Evolutionary conservation across 1,140 invertebrate species (phyloP), one percentile per base, ranked within the genome.

Genomic region (Halyomorpha halys): DNA sequence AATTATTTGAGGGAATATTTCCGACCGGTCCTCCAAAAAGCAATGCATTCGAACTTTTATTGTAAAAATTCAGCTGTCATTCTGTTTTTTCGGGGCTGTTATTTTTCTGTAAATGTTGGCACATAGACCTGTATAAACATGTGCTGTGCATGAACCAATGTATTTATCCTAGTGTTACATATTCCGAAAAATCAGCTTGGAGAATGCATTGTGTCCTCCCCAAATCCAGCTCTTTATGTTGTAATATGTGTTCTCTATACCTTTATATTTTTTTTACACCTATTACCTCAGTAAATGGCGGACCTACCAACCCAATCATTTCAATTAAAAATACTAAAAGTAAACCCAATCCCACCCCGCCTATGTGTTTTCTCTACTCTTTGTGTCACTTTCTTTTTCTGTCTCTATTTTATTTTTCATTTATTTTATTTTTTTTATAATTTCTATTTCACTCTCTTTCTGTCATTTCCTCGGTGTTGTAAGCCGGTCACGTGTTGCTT

Each of bases 391-490:
- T 15, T 56, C 53, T 56, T 56, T 23, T 49, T 56, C 53, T 56
- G 18, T 47, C 18, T 47, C 45, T 21, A 19, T 62, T 62, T 61
- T 63, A 44, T 53, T 54, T 63, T 53, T 54, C 21, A 53, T 63
- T 34, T 54, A 30, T 27, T 30, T 63, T 21, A 23, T 27, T 27
- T 47, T 62, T 9, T 47, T 30, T 63, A 25, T 63, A 6, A 19
- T 62, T 19, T 47, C 19, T 63, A 27, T 63, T 30, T 53, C 15
- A 15, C 39, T 62, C 19, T 34, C n/a, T 44, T 19, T 60, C n/a
- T 65, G 44, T 44, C 45, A 30, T 54, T 56, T 63, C 61, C 30
- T 63, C 49, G 63, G 59, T 65, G 63, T 60, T 65, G 63, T 65
- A 65, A 65, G 63, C 56, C 63, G 63, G 54, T 56, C 27, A 56